Evolutionary conservation across 2,888 invertebrate genomes (phyloP), one percentile per base, ranked within the genome.

Genomic region (Maniola hyperantus): DNA sequence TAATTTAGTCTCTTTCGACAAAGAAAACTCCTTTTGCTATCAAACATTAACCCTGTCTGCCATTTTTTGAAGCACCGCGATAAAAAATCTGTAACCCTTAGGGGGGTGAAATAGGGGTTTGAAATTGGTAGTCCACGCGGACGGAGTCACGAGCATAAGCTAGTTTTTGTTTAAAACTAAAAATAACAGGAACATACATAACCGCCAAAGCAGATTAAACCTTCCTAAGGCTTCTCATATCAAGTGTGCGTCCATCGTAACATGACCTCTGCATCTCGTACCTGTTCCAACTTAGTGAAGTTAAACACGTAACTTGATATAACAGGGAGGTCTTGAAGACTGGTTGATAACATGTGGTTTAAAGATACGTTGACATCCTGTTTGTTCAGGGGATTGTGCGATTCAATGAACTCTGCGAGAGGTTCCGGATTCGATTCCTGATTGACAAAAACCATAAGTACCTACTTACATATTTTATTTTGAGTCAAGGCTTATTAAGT

Each of bases 161-260:
- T n/a, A n/a, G n/a, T 33, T 53, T 34, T 53, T 53, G 26, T 11
- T 26, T 20, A 50, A 18, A 50, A 13, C 6, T 33, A 39, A 58
- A 65, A 71, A 50, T 26, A 64, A 20, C 53, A 60, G 60, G 61
- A 46, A 46, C 64, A 65, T 54, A 42, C 39, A 26, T 54, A 42
- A 57, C 59, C 67, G 42, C 62, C 65, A 67, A 68, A 69, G 69
- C 44, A 44, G 58, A 60, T 7, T 33, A 18, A 44, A 50, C 42
- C 44, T 54, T 61, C 26, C 11, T 51, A 63, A 26, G 73, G 74
- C 68, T 74, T 75, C 73, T 18, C 57, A 20, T 73, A 73, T 73
- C 51, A 69, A 50, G 57, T 75, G 70, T 33, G 51, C 8, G 33
- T 44, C 72, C 72, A 70, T 6, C 26, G 10, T 51, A 69, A 69